Percentiles rank a stretch among this genome's conserved stretches.
Evolutionary conservation across 2,797 vertebrate genomes (phyloP).

Genomic region (Protosalanx chinensis): DNA sequence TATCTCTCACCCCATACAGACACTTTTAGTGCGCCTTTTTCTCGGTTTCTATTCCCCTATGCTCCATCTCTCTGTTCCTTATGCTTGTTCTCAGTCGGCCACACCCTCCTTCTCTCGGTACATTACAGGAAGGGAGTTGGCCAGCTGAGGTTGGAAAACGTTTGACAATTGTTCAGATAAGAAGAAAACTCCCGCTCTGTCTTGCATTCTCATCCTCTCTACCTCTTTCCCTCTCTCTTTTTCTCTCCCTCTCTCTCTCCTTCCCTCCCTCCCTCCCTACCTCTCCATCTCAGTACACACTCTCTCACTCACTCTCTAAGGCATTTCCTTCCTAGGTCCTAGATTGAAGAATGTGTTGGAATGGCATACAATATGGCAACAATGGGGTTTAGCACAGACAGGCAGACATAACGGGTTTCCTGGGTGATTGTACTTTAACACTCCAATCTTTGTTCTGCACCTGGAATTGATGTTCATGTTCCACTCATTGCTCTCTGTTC

Average conservation of each 20-base stretch:
- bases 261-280: not conserved
- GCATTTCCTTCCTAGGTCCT: conserved; percentile 28
- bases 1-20: not conserved
- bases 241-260: not conserved
- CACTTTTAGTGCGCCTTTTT: not conserved
- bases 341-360: no score
- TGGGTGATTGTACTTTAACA: not conserved
- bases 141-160: no score
- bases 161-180: no score
- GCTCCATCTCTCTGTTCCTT: conserved; percentile 1
- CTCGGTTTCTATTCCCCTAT: not conserved
- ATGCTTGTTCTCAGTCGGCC: not conserved
- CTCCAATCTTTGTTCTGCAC: not conserved
- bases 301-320: not conserved
- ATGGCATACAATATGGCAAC: no score
- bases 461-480: not conserved
- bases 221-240: no score
- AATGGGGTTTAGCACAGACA: no score
- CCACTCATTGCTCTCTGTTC: not conserved
- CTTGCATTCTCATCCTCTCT: no score
- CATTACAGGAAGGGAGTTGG: no score
- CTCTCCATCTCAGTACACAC: not conserved
- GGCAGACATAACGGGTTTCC: no score
- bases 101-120: not conserved
- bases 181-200: not conserved